Base-by-base conservation (phyloP, 2,113 vertebrate genomes). In the Scopus umbretta region DNA sequence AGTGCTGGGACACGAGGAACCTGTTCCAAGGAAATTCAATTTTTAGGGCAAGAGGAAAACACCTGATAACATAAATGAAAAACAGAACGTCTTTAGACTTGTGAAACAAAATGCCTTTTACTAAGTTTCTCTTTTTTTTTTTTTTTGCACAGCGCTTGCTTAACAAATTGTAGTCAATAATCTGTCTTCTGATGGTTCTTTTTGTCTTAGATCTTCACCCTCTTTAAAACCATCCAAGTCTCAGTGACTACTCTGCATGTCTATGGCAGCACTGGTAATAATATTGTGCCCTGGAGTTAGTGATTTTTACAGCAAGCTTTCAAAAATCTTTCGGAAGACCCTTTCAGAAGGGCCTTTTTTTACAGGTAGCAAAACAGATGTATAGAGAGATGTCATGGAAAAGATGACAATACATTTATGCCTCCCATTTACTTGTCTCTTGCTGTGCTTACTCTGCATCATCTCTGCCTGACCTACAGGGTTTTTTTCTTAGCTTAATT, bases 371-470 rank as follows among this genome's bases (percentile, higher is more conserved):
- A 73, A 80, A 90, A 14, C 38, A 93, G 63, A 96, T 59, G 75
- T 88, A 82, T 75, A 62, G 82, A 90, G 75, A 94, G 58, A 83
- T 65, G 82, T 80, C 80, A 40, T 67, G 47, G 88, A 78, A 93
- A 93, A 94, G 87, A 88, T 96, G 88, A 94, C 91, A 88, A 66
- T 94, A 59, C 85, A 55, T 88, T 94, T 88, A 59, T 83, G 67
- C 63, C 30, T 96, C 21, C 55, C 13, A 43, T 93, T 96, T 92
- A 85, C 76, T 95, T 83, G 50, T 88, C 50, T 88, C 95, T 93
- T 96, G 63, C 94, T 96, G 86, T 92, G 95, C 95, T 94, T 96
- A 88, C 88, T 92, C 90, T 86, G 82, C 92, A 74, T 92, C 92
- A 92, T 96, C 96, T 96, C 82, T 93, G 75, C 65, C 63, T 97